Percentiles rank a stretch among this genome's conserved stretches.
Conservation (phyloP, 92 coral and sea anemone species). For the Parazoanthus swiftii region DNA sequence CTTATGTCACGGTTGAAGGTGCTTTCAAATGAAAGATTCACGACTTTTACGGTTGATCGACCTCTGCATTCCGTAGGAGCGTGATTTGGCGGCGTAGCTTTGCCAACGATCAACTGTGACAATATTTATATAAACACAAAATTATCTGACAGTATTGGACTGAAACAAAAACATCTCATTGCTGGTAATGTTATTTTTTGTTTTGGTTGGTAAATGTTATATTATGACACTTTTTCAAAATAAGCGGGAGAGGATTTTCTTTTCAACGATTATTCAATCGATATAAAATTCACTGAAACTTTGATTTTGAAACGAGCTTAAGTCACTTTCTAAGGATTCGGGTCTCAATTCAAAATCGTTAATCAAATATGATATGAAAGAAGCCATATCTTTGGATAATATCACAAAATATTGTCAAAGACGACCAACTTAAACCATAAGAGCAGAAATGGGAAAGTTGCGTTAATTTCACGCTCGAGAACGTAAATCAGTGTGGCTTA, state of each 20-base stretch:
- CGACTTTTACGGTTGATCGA: slow-evolving; percentile 14
- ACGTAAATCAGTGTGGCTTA: background rate
- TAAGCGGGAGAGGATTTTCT: background rate
- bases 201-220: background rate
- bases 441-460: too few relatives aligned
- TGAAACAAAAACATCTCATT: slow-evolving; percentile 2
- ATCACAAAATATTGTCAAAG: background rate
- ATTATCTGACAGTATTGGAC: slow-evolving; percentile 8
- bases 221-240: background rate
- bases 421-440: background rate
- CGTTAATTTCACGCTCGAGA: slow-evolving; percentile 16
- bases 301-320: background rate
- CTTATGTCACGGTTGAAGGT: slow-evolving; percentile 18
- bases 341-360: background rate
- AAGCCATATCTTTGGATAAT: background rate
- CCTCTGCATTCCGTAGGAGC: background rate
- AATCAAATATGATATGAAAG: background rate
- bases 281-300: background rate
- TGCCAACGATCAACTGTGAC: background rate
- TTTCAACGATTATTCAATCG: too few relatives aligned
- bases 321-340: too few relatives aligned
- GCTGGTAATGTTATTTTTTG: slow-evolving; percentile 10
- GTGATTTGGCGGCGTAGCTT: slow-evolving; percentile 16
- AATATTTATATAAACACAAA: slow-evolving; percentile 12
- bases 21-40: slow-evolving; percentile 35